These are phyloP conservation scores for Alloplasta piceator DNA, from an alignment of 2,888 invertebrate species.

Conservation along the genomic window DNA sequence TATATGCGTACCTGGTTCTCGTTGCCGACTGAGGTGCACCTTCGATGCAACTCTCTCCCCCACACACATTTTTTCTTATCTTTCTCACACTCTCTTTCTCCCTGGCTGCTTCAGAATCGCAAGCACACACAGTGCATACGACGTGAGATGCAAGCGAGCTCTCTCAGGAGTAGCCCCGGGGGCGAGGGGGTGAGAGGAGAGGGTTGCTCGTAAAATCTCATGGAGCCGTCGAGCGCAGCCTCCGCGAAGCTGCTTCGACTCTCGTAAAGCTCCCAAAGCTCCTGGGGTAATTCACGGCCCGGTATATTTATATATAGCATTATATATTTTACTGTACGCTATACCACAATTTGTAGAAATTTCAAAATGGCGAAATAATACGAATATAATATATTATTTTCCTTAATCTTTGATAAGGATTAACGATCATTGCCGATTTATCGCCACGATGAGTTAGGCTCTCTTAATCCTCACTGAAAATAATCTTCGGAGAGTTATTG, in stretches of 20 bases:
- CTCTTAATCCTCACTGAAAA: no score
- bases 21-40: slow-evolving; percentile 25
- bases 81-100: not conserved
- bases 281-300: slow-evolving; percentile 59
- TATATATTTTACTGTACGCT: slow-evolving; percentile 51
- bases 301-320: slow-evolving; percentile 28
- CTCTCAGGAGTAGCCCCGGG: slow-evolving; percentile 15
- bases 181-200: slow-evolving; percentile 11
- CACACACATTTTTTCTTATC: no score
- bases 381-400: not conserved
- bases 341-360: slow-evolving; percentile 27
- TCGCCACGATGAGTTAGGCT: not conserved
- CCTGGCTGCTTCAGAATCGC: not conserved
- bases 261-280: slow-evolving; percentile 61
- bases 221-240: slow-evolving; percentile 60
- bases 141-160: slow-evolving; percentile 49
- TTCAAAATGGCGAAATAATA: slow-evolving; percentile 15
- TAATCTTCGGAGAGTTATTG: no score
- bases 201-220: slow-evolving; percentile 60
- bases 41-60: slow-evolving; percentile 21
- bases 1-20: not conserved
- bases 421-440: not conserved
- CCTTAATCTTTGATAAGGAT: not conserved
- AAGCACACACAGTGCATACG: slow-evolving; percentile 25
- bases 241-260: slow-evolving; percentile 56